phyloP scores from a whole-genome alignment of 2,888 invertebrate genomes.

The Dynastes hyllus region DNA sequence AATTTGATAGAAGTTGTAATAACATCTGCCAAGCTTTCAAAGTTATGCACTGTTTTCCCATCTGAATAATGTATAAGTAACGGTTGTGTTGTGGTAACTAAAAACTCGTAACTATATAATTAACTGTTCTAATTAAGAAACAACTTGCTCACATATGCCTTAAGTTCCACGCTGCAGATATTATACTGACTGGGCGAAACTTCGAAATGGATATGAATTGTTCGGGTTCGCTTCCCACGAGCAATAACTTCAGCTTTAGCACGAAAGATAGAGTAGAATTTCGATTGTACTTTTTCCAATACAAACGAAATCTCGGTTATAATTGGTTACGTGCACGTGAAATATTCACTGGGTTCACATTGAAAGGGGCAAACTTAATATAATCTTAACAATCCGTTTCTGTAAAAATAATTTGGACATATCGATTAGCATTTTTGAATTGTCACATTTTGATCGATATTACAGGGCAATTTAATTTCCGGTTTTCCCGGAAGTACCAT shows the following conservation, averaged over 20 bases:
- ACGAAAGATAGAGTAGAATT: background rate
- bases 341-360: too few relatives aligned
- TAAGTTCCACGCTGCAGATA: background rate
- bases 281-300: background rate
- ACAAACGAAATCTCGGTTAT: too few relatives aligned
- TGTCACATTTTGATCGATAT: too few relatives aligned
- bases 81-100: slow-evolving; percentile 34
- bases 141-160: slow-evolving; percentile 35
- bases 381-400: too few relatives aligned
- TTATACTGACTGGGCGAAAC: slow-evolving; percentile 9
- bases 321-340: too few relatives aligned
- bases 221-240: background rate
- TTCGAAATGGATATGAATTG: slow-evolving; percentile 11
- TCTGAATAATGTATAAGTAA: slow-evolving; percentile 40
- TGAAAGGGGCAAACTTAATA: too few relatives aligned
- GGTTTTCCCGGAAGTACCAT: too few relatives aligned
- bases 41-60: slow-evolving; percentile 34
- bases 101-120: slow-evolving; percentile 42
- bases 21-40: slow-evolving; percentile 15
- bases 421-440: too few relatives aligned
- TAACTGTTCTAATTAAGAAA: slow-evolving; percentile 45
- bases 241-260: background rate
- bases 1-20: slow-evolving; percentile 10
- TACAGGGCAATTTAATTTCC: too few relatives aligned
- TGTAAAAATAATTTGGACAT: too few relatives aligned